These are phyloP conservation scores for Urosaurus nigricauda DNA, from an alignment of 2,797 vertebrate genomes.

Conservation along the genomic window DNA sequence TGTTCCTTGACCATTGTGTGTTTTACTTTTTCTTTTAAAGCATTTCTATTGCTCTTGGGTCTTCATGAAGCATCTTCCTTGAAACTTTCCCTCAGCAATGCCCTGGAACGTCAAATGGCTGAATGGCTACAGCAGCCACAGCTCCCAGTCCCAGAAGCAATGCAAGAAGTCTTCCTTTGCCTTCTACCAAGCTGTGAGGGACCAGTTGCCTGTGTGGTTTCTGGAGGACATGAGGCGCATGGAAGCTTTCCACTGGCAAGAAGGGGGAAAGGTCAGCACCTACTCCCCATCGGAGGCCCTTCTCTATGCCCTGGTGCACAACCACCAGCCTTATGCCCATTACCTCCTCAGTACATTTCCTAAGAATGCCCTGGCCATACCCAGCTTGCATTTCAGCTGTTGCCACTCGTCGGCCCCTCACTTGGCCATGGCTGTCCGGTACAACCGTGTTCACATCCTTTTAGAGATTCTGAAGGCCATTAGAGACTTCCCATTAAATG, in stretches of 20 bases:
- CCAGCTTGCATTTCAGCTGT: conserved; percentile 89
- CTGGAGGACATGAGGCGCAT: conserved; percentile 94
- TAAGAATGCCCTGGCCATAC: conserved; percentile 81
- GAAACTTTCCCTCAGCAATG: conserved; percentile 77
- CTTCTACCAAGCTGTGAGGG: conserved; percentile 93
- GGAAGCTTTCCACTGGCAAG: conserved; percentile 95
- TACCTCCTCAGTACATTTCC: conserved; percentile 87
- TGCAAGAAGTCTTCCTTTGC: conserved; percentile 92
- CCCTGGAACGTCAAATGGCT: conserved; percentile 84
- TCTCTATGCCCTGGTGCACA: conserved; percentile 93
- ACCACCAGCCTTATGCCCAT: conserved; percentile 90
- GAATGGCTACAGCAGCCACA: conserved; percentile 63
- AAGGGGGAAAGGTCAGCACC: conserved; percentile 85
- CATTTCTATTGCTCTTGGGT: conserved; percentile 41
- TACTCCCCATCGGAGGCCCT: conserved; percentile 92
- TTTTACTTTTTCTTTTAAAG: conserved; percentile 1
- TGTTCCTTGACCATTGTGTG: background rate
- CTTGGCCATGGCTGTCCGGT: conserved; percentile 89
- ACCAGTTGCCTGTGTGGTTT: conserved; percentile 89
- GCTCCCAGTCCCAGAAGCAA: conserved; percentile 87
- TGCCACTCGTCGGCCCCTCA: conserved; percentile 84
- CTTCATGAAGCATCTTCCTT: conserved; percentile 49
- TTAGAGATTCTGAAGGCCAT: conserved; percentile 82
- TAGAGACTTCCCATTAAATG: conserved; percentile 70
- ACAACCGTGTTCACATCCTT: conserved; percentile 87